Conservation (phyloP, 2,113 vertebrate species). For the Microcebus tavaratra region DNA sequence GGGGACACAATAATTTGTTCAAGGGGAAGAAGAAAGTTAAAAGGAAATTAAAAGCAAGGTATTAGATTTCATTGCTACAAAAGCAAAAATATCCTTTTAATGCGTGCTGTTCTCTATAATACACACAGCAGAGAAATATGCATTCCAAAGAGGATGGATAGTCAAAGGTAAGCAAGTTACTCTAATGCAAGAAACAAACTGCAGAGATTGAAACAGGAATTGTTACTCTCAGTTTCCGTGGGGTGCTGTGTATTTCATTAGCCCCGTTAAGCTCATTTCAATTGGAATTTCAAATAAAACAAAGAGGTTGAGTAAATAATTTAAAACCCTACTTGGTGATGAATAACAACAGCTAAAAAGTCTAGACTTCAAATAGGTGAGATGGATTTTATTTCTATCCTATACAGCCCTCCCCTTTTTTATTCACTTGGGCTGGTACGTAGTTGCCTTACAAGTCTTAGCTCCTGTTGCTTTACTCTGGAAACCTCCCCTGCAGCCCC, state of each 20-base stretch:
- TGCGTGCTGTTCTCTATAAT: neutral
- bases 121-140: neutral
- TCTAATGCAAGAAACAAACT: neutral
- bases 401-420: neutral
- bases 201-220: neutral
- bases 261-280: neutral
- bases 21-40: neutral
- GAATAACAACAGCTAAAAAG: neutral
- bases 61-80: neutral
- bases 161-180: neutral
- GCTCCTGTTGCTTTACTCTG: neutral
- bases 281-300: neutral
- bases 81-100: neutral
- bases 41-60: neutral
- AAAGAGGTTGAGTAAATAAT: neutral
- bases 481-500: neutral
- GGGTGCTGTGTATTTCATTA: neutral
- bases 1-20: neutral
- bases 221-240: neutral
- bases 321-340: neutral
- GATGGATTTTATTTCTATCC: neutral
- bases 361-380: neutral
- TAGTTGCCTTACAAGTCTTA: neutral
- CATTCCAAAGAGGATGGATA: neutral
- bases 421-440: neutral